phyloP scores from a whole-genome alignment of 2,113 vertebrate genomes.

The Leiothrix lutea region DNA sequence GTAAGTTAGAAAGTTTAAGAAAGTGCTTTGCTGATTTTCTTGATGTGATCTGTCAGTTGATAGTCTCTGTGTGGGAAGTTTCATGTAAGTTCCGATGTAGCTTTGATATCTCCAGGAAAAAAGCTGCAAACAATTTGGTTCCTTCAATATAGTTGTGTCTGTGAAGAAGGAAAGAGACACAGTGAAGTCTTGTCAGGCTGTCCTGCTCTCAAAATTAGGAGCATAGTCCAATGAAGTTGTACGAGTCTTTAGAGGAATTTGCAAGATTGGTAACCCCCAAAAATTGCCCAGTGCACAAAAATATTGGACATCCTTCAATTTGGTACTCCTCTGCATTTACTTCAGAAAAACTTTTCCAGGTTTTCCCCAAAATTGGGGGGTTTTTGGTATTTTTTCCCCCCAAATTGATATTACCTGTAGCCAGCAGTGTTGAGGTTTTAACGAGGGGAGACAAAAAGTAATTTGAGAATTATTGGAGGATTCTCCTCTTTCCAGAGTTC shows the following conservation, averaged over 20 bases:
- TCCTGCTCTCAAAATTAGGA: background rate
- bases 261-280: background rate
- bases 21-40: background rate
- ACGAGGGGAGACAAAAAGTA: background rate
- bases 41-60: background rate
- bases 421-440: background rate
- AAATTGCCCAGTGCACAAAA: background rate
- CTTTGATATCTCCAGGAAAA: conserved; percentile 77
- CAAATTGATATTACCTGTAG: background rate
- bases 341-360: background rate
- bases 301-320: background rate
- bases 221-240: background rate
- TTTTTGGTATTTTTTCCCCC: no score
- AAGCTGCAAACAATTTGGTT: conserved; percentile 75
- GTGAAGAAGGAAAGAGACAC: background rate
- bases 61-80: background rate
- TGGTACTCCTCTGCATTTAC: background rate
- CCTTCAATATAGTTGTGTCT: conserved; percentile 80
- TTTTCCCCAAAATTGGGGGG: background rate
- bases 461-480: background rate
- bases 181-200: background rate
- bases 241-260: background rate
- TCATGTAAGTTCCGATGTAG: background rate
- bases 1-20: background rate
- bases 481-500: background rate